phyloP scores from a whole-genome alignment of 2,797 vertebrate species.

The Brotula barbata region DNA sequence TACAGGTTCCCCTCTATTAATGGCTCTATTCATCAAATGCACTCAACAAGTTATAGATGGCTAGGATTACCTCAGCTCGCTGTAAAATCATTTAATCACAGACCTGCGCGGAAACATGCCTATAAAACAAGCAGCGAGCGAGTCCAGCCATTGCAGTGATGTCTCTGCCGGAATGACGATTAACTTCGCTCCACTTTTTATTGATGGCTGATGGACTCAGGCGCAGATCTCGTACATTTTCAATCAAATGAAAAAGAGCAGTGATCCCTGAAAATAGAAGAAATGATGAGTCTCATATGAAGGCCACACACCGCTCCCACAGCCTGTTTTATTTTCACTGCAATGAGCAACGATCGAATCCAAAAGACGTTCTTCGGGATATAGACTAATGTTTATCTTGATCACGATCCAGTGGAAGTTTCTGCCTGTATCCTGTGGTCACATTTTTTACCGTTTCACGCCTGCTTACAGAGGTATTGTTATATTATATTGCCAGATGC shows the following conservation, averaged over 20 bases:
- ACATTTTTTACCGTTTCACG: conserved; percentile 32
- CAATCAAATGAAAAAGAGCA: conserved; percentile 36
- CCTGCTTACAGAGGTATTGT: conserved; percentile 3
- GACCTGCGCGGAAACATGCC: conserved; percentile 16
- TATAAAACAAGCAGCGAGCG: conserved; percentile 12
- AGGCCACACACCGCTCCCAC: conserved; percentile 19
- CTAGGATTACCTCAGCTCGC: conserved; percentile 1
- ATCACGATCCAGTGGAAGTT: conserved; percentile 43
- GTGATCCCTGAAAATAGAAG: conserved; percentile 30
- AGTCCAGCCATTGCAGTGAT: not conserved
- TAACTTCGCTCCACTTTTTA: conserved; percentile 7
- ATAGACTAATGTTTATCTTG: conserved; percentile 48
- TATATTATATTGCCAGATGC: not conserved
- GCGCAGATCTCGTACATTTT: conserved; percentile 21
- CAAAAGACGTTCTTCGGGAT: conserved; percentile 37
- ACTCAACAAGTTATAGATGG: conserved; percentile 18
- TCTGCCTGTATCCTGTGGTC: conserved; percentile 10
- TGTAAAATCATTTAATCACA: conserved; percentile 22
- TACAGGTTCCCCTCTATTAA: conserved; percentile 38
- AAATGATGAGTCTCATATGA: conserved; percentile 30
- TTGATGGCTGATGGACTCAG: conserved; percentile 14
- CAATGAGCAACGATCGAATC: conserved; percentile 23
- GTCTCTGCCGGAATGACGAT: not conserved
- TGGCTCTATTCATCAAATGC: conserved; percentile 16
- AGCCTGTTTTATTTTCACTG: conserved; percentile 31